These are phyloP conservation scores for Oreochromis tanganicae DNA, from an alignment of 2,113 vertebrate genomes.

Conservation along the genomic window DNA sequence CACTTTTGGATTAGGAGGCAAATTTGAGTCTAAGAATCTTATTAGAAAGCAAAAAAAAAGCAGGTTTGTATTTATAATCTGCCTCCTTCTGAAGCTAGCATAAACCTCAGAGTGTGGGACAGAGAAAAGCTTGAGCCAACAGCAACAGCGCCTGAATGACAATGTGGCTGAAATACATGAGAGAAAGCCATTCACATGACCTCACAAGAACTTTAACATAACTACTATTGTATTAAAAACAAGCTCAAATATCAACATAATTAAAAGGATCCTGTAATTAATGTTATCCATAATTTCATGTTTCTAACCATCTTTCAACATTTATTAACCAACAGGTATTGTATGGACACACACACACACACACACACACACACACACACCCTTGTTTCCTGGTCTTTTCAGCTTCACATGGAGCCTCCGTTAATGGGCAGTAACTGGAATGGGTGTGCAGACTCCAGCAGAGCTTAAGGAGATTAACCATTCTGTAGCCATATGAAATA, in stretches of 20 bases:
- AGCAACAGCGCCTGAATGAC: not conserved
- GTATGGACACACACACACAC: not conserved
- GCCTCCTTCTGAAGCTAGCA: not conserved
- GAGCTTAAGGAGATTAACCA: conserved; percentile 53
- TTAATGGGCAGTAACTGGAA: conserved; percentile 8
- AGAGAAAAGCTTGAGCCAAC: not conserved
- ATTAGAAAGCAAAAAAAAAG: not conserved
- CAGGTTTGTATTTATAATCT: not conserved
- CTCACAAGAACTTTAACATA: not conserved
- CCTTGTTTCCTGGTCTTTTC: not conserved
- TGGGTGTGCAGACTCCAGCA: conserved; percentile 25
- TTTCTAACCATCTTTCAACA: not conserved
- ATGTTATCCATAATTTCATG: not conserved
- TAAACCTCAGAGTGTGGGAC: not conserved
- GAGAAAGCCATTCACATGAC: not conserved
- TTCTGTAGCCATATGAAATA: conserved; percentile 46
- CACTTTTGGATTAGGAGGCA: not conserved
- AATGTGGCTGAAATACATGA: not conserved
- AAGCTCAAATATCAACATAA: not conserved
- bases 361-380: not conserved
- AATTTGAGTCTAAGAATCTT: not conserved
- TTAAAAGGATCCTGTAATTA: conserved; percentile 12
- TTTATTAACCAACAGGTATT: not conserved
- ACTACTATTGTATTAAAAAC: not conserved
- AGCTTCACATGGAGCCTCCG: not conserved